These are phyloP conservation scores for Aphyosemion australe DNA, from an alignment of 2,113 vertebrate genomes.

Conservation along the genomic window DNA sequence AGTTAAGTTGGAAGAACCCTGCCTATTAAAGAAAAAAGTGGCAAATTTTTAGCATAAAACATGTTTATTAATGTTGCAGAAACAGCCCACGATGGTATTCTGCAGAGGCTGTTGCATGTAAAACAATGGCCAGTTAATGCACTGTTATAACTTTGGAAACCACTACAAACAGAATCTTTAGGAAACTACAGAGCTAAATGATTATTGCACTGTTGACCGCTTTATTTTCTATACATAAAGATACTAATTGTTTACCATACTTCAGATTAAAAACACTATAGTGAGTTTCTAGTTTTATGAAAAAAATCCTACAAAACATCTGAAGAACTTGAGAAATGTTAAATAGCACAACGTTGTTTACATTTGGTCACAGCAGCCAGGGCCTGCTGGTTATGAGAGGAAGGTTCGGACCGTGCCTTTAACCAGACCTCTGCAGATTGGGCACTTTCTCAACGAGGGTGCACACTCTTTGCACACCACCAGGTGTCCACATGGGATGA, in stretches of 20 bases:
- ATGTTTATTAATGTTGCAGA: not conserved
- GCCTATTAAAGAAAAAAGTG: no score
- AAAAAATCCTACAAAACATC: no score
- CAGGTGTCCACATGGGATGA: conserved; percentile 92
- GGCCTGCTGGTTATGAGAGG: conserved; percentile 53
- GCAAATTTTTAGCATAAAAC: not conserved
- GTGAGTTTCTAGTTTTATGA: no score
- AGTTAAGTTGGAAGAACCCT: no score
- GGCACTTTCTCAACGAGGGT: conserved; percentile 84
- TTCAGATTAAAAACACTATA: no score
- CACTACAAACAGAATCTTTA: not conserved
- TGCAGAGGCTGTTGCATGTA: not conserved
- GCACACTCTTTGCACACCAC: conserved; percentile 89
- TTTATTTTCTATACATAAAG: not conserved
- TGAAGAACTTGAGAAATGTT: no score
- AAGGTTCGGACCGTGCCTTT: conserved; percentile 83
- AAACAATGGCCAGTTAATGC: no score
- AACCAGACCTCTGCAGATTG: conserved; percentile 88
- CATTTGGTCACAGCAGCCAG: no score
- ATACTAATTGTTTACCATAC: no score
- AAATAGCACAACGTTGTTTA: no score
- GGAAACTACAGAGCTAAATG: not conserved
- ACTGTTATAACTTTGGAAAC: not conserved
- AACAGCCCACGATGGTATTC: no score
- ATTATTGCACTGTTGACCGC: not conserved